These are phyloP conservation scores for Rutpela maculata DNA, from an alignment of 2,888 invertebrate genomes.

Conservation along the genomic window DNA sequence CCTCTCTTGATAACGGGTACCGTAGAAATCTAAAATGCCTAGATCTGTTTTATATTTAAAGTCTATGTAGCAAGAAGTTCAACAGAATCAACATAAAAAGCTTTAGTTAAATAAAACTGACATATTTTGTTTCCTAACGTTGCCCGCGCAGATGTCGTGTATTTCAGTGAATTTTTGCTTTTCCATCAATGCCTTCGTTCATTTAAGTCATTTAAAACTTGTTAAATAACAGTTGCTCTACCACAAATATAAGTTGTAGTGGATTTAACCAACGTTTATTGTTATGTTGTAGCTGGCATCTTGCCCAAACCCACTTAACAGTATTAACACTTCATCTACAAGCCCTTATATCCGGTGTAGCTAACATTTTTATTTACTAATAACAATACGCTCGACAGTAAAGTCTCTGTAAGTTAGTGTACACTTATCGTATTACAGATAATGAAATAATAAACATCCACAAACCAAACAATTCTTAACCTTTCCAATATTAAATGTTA, in stretches of 20 bases:
- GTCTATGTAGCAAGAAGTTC: too few relatives aligned
- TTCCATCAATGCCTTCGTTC: not conserved
- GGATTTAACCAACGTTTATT: slow-evolving; percentile 4
- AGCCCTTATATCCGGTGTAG: slow-evolving; percentile 34
- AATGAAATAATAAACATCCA: slow-evolving; percentile 21
- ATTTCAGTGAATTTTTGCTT: not conserved
- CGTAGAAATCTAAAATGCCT: too few relatives aligned
- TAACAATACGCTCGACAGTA: slow-evolving; percentile 44
- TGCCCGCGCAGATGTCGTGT: not conserved
- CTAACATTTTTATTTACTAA: slow-evolving; percentile 51
- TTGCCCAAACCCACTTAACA: slow-evolving; percentile 25
- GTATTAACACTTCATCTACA: slow-evolving; percentile 37
- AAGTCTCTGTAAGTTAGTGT: slow-evolving; percentile 31
- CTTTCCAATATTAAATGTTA: slow-evolving; percentile 32
- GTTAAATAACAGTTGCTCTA: slow-evolving; percentile 13
- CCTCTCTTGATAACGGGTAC: too few relatives aligned
- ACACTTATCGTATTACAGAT: slow-evolving; percentile 29
- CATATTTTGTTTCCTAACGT: too few relatives aligned
- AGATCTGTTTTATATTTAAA: too few relatives aligned
- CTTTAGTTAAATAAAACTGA: too few relatives aligned
- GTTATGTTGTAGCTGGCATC: slow-evolving; percentile 23
- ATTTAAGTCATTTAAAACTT: slow-evolving; percentile 7
- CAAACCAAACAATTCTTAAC: slow-evolving; percentile 34
- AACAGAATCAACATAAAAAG: too few relatives aligned
- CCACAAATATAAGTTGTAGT: slow-evolving; percentile 23